Base-by-base conservation (phyloP, 2,113 vertebrate genomes). In the Pachypanchax playfairii region DNA sequence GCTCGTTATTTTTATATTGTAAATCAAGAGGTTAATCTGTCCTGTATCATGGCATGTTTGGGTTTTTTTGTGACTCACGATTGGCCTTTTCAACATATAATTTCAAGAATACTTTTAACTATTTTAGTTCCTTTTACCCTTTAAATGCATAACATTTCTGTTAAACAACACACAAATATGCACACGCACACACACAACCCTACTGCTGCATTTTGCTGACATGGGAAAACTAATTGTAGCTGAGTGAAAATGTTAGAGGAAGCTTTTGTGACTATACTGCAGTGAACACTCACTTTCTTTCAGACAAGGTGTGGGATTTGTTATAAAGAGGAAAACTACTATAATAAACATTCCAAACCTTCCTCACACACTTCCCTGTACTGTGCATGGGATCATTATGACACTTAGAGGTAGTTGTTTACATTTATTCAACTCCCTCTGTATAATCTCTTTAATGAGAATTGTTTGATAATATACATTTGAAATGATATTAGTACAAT, bases 141-240 rank as follows among this genome's bases (percentile, higher is more conserved):
- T 22, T 29, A 20, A 43, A 35, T 39, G 33, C 10, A 42, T 6
- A 59, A 48, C 35, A 29, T 63, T 29, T 52, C 47, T 58, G 41
- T 24, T 57, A 24, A 54, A 38, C 33, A 48, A 1, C 47, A n/a
- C 6, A 43, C 17, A 41, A 10, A 44, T 7, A 29, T 20, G 55
- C 55, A 38, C 10, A 29, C 22, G 55, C 55, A 22, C 42, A 49
- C 62, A 58, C 51, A 70, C 46, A 66, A 57, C 33, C 46, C 33
- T 24, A 57, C 59, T 58, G 58, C 41, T 31, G 44, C 48, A 58
- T 75, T 84, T 65, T 83, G 73, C 76, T 86, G 81, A 83, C 74
- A 77, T 4, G 48, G 59, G 22, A 56, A 22, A 80, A 72, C 65
- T 75, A 78, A 82, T 69, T 82, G 62, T 60, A 55, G 73, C 60